Evolutionary conservation across 2,888 invertebrate species (phyloP).

Genomic region (Heteromyza rotundicornis): DNA sequence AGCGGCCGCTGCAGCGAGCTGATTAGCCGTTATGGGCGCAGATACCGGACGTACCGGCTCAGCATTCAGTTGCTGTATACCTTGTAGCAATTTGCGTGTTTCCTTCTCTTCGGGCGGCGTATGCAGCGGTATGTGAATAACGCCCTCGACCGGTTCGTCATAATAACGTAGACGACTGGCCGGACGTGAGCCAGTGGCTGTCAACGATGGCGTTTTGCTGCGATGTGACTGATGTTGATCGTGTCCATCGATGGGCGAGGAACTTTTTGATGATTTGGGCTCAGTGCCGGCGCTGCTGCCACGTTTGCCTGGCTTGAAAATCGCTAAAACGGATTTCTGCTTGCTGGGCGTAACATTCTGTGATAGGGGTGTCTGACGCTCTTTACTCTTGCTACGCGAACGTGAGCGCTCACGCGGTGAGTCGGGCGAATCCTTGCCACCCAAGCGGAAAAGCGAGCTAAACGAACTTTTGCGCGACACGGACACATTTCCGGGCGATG

Average conservation of each 20-base stretch:
- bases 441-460: conserved; percentile 71
- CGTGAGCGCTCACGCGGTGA: conserved; percentile 62
- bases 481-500: conserved; percentile 72
- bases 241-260: conserved; percentile 56
- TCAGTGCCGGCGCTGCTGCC: conserved; percentile 55
- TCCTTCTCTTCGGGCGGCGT: conserved; percentile 75
- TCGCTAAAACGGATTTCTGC: conserved; percentile 72
- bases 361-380: conserved; percentile 63
- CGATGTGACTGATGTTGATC: conserved; percentile 46
- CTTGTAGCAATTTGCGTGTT: conserved; percentile 51
- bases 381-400: conserved; percentile 71
- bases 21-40: conserved; percentile 45
- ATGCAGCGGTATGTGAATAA: conserved; percentile 75
- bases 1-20: conserved; percentile 47
- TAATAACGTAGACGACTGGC: conserved; percentile 66
- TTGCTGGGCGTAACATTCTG: conserved; percentile 69
- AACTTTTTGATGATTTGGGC: conserved; percentile 62
- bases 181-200: conserved; percentile 48
- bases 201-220: conserved; percentile 62
- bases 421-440: conserved; percentile 67
- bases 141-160: conserved; percentile 70
- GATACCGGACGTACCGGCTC: conserved; percentile 44
- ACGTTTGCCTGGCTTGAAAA: conserved; percentile 69
- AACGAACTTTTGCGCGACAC: conserved; percentile 82
- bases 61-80: conserved; percentile 49